Conservation (phyloP, 35 echinoderm and acorn worm species). For the Hemicentrotus pulcherrimus region DNA sequence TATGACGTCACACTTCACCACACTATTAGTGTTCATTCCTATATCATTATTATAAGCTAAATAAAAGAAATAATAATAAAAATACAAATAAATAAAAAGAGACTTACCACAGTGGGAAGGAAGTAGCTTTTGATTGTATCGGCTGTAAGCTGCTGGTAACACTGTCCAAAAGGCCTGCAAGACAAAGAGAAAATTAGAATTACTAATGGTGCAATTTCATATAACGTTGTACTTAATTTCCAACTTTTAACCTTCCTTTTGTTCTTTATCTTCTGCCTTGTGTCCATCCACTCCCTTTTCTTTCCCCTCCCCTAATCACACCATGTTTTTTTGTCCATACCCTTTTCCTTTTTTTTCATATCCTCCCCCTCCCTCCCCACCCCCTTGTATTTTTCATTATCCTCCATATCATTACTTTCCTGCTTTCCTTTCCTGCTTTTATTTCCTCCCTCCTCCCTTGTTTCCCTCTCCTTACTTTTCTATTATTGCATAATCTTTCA, state of each 20-base stretch:
- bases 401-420: not conserved
- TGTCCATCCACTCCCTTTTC: not conserved
- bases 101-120: conserved; percentile 73
- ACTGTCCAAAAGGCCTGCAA: conserved; percentile 86
- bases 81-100: not conserved
- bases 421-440: not conserved
- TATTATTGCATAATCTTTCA: no score
- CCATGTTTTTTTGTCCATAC: no score
- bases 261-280: not conserved
- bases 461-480: no score
- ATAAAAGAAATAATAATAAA: not conserved
- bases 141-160: conserved; percentile 79
- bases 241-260: not conserved
- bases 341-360: no score
- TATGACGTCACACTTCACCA: no score
- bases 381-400: not conserved
- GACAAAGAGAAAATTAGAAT: not conserved
- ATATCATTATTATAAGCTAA: no score
- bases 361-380: no score
- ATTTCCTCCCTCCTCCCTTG: not conserved
- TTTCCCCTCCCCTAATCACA: not conserved
- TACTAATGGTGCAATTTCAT: not conserved
- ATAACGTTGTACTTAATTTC: not conserved
- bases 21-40: no score
- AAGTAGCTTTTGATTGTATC: conserved; percentile 82